Evolutionary conservation across 2,797 vertebrate species (phyloP), one percentile per base, ranked within the genome.

Genomic region (Oreochromis grahami): DNA sequence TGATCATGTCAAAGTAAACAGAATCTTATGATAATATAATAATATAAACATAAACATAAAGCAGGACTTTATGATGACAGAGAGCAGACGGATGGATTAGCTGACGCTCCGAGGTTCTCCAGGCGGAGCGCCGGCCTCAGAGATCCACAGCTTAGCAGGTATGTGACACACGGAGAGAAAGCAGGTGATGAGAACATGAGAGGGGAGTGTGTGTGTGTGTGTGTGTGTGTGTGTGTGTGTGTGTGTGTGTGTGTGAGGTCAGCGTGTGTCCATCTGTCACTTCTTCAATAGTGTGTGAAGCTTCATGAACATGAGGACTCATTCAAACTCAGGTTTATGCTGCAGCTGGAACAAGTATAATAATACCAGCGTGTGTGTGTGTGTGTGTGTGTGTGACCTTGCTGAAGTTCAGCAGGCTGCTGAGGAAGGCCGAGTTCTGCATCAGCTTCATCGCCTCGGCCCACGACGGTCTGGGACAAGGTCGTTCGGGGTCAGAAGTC

Each of bases 381-480:
- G 24, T 26, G 24, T 26, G 24, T 26, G 24, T 26, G 24, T 26
- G 15, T 9, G 45, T 3, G 6, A 97, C 97, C 96, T 97, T 98
- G 89, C 95, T 96, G 88, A 97, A 98, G 92, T 95, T 95, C 70
- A 97, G 95, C 86, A 98, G 89, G 91, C 94, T 96, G 92, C 91
- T 94, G 85, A 98, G 97, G 91, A 97, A 97, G 45, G 86, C 85
- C 0, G 97, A 93, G 93, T 97, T 97, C 94, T 97, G 97, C 97
- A 97, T 97, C 82, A 98, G 93, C 88, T 98, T 98, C 90, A 96
- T 93, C 82, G 97, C 97, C 79, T 98, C 97, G 2, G 86, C 29
- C 97, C 97, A 98, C 0, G 97, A 97, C 0, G 97, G 97, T 51
- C 95, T 95, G 2, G 95, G 89, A 87, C 96, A 96, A 2, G 92